phyloP scores from a whole-genome alignment of 2,113 vertebrate genomes.

The Colistium nudipinnis region DNA sequence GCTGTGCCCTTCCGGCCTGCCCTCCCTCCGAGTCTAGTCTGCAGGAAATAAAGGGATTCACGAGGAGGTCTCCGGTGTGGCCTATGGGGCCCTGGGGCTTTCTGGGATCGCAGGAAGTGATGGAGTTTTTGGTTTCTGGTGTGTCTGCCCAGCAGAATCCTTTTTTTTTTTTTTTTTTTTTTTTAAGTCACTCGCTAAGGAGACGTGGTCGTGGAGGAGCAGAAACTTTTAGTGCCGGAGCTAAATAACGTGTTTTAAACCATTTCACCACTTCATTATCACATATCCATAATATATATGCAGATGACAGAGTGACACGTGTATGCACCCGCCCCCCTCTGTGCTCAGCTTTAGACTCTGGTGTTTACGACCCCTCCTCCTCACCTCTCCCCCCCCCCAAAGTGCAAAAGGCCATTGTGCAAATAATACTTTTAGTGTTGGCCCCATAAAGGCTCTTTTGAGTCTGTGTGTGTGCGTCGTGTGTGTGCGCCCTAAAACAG shows the following conservation, averaged over 20 bases:
- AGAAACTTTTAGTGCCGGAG: conserved; percentile 21
- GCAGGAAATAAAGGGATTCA: conserved; percentile 75
- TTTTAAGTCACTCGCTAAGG: conserved; percentile 17
- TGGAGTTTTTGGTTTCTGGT: conserved; percentile 24
- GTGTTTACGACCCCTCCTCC: conserved; percentile 61
- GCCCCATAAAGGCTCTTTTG: conserved; percentile 62
- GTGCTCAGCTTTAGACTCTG: conserved; percentile 28
- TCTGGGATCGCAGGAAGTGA: conserved; percentile 69
- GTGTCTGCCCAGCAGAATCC: conserved; percentile 23
- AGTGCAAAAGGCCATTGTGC: conserved; percentile 66
- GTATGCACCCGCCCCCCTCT: conserved; percentile 17
- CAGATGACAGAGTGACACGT: conserved; percentile 6
- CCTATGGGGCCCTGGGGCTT: conserved; percentile 65
- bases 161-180: conserved; percentile 8
- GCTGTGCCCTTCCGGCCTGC: conserved; percentile 44
- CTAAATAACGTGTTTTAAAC: conserved; percentile 18
- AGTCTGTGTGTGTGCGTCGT: conserved; percentile 26
- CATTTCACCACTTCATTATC: conserved; percentile 3
- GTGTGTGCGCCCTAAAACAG: conserved; percentile 16
- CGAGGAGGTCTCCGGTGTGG: conserved; percentile 55
- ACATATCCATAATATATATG: neutral
- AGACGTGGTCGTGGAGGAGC: conserved; percentile 35
- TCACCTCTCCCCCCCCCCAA: conserved; percentile 36
- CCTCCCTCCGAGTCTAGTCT: conserved; percentile 59
- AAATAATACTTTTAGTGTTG: conserved; percentile 59